Base-by-base conservation (phyloP, 2,797 vertebrate species). In the Amblyraja radiata region DNA sequence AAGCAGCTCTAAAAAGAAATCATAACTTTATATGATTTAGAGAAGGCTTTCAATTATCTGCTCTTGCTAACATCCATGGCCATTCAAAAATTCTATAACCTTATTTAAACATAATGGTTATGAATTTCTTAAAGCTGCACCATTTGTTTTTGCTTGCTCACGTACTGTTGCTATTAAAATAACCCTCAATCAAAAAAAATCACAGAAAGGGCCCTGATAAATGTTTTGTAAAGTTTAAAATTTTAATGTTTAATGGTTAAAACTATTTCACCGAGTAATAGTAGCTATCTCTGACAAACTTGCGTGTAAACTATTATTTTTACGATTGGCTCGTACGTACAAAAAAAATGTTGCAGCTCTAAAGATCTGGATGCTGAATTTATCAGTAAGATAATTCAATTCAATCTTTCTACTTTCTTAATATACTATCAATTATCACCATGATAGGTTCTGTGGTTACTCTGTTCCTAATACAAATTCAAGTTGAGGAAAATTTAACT, bases 1-100 rank as follows among this genome's bases (percentile, higher is more conserved):
- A 92, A 92, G 90, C 71, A 92, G 90, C 90, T 92, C 90, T 76
- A 92, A 92, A 92, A 92, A 91, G 65, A 91, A 92, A 92, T 92
- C 71, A 92, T 92, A 92, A 92, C 90, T 92, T 92, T 74, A 76
- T 90, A 92, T 76, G 39, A 74, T 74, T 76, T 58, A 76, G 32
- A 92, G 90, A 76, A 92, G 71, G 90, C 90, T 92, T 76, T 92
- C 71, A 92, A 76, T 92, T 65, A 32, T 92, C 90, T 91, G 68
- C 54, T 74, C 68, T 92, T 16, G 46, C 58, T 92, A 73, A 76
- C 90, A 92, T 92, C 90, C 71, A 74, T 92, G 73, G 21, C 90
- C 90, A 92, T 92, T 68, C 46, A 16, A n/a, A 74, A 91, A 91
- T 92, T 92, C 90, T 73, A 54, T 92, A 74, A 92, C 90, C 36